Evolutionary conservation across 2,888 invertebrate genomes (phyloP).

Genomic region (Brassicogethes aeneus): DNA sequence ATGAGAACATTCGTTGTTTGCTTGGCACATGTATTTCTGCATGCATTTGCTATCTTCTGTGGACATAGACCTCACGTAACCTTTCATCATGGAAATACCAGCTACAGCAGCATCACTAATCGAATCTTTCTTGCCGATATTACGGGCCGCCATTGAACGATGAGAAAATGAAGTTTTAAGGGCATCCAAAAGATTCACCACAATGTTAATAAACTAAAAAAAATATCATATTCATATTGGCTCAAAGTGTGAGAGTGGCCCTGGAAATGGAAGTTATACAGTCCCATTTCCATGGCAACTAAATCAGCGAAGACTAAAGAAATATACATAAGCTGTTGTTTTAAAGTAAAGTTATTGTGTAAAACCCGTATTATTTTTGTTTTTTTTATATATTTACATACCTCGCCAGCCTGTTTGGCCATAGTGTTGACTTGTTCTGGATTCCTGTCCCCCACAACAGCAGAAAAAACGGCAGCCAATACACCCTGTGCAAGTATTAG

Average conservation of each 20-base stretch:
- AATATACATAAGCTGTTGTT: no score
- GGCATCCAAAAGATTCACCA: slow-evolving; percentile 83
- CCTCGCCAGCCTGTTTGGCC: slow-evolving; percentile 94
- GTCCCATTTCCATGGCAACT: no score
- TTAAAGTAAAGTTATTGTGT: no score
- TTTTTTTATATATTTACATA: slow-evolving; percentile 58
- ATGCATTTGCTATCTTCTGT: slow-evolving; percentile 74
- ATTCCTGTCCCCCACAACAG: slow-evolving; percentile 84
- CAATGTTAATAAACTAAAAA: slow-evolving; percentile 82
- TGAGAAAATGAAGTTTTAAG: slow-evolving; percentile 89
- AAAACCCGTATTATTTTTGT: no score
- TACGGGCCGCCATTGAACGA: slow-evolving; percentile 75
- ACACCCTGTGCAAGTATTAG: slow-evolving; percentile 64
- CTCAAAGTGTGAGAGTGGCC: neutral
- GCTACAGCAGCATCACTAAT: slow-evolving; percentile 84
- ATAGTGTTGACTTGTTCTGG: slow-evolving; percentile 87
- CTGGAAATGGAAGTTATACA: no score
- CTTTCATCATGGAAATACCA: slow-evolving; percentile 81
- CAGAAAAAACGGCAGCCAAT: slow-evolving; percentile 85
- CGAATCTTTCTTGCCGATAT: slow-evolving; percentile 79
- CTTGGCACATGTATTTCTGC: slow-evolving; percentile 83
- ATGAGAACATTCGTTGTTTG: slow-evolving; percentile 75
- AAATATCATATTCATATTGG: slow-evolving; percentile 4
- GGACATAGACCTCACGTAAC: slow-evolving; percentile 72
- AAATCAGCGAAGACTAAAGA: no score